A percentile compares a stretch with the other conserved stretches of the same genome.
phyloP scores from a whole-genome alignment of 2,797 vertebrate genomes.

The Garrulus glandarius region DNA sequence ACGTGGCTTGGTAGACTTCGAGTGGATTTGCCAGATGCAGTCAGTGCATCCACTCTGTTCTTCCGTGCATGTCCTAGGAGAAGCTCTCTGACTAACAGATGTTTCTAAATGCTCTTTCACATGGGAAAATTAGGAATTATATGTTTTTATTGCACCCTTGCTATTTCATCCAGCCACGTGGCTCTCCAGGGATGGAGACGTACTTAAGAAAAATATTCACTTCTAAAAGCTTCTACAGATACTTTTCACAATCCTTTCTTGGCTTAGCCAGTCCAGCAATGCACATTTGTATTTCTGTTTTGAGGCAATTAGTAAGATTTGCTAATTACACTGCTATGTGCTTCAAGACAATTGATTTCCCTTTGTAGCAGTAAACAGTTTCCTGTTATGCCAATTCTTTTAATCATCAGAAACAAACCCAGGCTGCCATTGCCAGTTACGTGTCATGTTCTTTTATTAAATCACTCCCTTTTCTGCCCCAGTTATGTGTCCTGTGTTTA shows the following conservation, averaged over 20 bases:
- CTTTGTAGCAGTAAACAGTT: constrained; percentile 15
- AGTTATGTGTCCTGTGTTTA: not conserved
- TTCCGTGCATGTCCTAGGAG: not conserved
- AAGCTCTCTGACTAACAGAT: constrained; percentile 27
- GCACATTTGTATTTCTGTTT: not conserved
- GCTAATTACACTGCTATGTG: not conserved
- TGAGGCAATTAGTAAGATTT: not conserved
- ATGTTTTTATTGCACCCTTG: constrained; percentile 2
- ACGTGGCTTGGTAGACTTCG: not conserved
- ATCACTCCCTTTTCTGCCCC: not conserved
- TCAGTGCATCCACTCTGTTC: not conserved
- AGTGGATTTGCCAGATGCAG: not conserved
- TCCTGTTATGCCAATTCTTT: not conserved
- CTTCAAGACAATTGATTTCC: constrained; percentile 29
- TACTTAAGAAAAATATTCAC: constrained; percentile 43
- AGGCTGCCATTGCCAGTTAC: not conserved
- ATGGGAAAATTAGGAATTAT: constrained; percentile 15
- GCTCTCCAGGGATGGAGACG: constrained; percentile 47
- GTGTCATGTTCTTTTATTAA: not conserved
- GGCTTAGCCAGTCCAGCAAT: not conserved
- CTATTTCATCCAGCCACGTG: not conserved
- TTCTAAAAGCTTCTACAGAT: not conserved
- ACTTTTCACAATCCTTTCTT: not conserved
- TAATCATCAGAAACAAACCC: not conserved
- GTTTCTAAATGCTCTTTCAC: constrained; percentile 30